Evolutionary conservation across 1,140 invertebrate genomes (phyloP), one percentile per base, ranked within the genome.

Genomic region (Lucilia sericata): DNA sequence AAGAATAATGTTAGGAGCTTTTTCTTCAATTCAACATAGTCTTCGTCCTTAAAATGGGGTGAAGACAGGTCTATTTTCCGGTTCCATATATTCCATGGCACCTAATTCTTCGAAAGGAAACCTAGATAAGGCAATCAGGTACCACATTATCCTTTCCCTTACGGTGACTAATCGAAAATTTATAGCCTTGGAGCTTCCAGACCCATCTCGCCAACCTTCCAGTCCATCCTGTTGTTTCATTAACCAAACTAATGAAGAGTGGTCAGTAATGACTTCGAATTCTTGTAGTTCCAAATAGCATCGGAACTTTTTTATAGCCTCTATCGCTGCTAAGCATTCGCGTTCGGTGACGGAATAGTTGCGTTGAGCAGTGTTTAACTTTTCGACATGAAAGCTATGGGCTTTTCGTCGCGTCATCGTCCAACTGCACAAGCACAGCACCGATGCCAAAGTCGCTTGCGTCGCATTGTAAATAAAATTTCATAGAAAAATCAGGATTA

Each of bases 81-180:
- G 70, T 51, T 42, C 74, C 17, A 47, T 19, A 17, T 25, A n/a
- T 17, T 75, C 21, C 9, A 30, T 25, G 10, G 30, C 25, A 5
- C 80, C 47, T 55, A 82, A 5, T 8, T 75, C 74, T 13, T 78
- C 42, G 13, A 14, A 19, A 76, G 78, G 30, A 17, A 80, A 14
- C n/a, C 83, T 76, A 10, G 83, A 84, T 13, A 84, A 42, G 7
- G 74, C 83, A n/a, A 30, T 84, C 83, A 14, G 47, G 83, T 2
- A 84, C 80, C 36, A 84, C n/a, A 65, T 84, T 75, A n/a, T 82
- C 14, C 17, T 42, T 82, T 8, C 80, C 84, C 17, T 84, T 84
- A 3, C 81, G 19, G 65, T 84, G 84, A 30, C 42, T 49, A 21
- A 84, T 75, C 2, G 30, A 13, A 30, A 84, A 84, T 19, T 75